Percentiles rank a stretch among this genome's conserved stretches.
Conservation (phyloP, 2,888 invertebrate genomes). For the Craniophora ligustri region DNA sequence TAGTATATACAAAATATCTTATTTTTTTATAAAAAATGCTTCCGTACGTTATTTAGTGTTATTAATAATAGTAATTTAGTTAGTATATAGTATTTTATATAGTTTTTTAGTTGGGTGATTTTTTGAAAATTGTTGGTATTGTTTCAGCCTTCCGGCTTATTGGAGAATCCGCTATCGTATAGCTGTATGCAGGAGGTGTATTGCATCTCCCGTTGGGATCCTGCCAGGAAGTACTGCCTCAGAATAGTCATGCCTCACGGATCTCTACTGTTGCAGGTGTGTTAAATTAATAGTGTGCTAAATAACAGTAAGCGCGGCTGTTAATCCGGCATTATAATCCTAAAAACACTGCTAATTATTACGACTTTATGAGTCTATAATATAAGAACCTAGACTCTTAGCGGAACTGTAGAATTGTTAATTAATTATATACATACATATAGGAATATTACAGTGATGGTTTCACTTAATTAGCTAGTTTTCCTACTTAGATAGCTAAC, state of each 20-base stretch:
- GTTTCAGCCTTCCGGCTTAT: slow-evolving; percentile 89
- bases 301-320: neutral
- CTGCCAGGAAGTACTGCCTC: slow-evolving; percentile 93
- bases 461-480: slow-evolving; percentile 3
- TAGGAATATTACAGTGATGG: slow-evolving; percentile 4
- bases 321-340: too few species aligned
- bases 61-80: too few species aligned
- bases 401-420: too few species aligned
- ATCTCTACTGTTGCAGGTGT: slow-evolving; percentile 92
- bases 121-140: slow-evolving; percentile 49
- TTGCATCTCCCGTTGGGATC: slow-evolving; percentile 93
- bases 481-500: slow-evolving; percentile 15
- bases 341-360: too few species aligned
- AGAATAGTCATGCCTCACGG: slow-evolving; percentile 93
- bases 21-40: too few species aligned
- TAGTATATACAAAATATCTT: too few species aligned
- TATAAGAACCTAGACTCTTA: too few species aligned
- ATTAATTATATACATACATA: neutral
- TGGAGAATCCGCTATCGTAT: slow-evolving; percentile 91
- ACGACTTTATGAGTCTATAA: too few species aligned
- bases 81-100: too few species aligned
- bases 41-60: too few species aligned
- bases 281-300: slow-evolving; percentile 3
- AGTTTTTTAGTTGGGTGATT: slow-evolving; percentile 4
- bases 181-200: slow-evolving; percentile 93